Base-by-base conservation (phyloP, 2,797 vertebrate genomes). In the Enteromius viviparus region DNA sequence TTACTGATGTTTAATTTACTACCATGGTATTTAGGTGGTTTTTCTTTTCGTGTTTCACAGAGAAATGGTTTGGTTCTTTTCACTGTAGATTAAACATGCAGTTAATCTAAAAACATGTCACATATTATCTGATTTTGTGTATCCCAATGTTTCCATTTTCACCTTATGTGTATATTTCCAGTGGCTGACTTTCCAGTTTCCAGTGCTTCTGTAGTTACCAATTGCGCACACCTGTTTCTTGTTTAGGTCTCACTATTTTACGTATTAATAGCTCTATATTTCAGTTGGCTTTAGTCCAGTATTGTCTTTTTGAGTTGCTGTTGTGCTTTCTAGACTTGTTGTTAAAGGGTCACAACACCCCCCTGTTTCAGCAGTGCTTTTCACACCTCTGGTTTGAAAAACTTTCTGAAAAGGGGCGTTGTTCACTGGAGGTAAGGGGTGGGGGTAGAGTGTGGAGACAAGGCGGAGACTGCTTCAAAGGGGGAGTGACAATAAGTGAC, bases 21-120 rank as follows among this genome's bases (percentile, higher is more conserved):
- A n/a, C 83, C 91, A 84, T 90, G 89, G 92, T 92, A 93, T 94
- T 93, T 92, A 86, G 90, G 90, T 90, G 85, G 85, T 88, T 90
- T 86, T 90, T 88, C 90, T 90, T 87, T 74, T 53, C 1, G 23
- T 14, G 47, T 45, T 49, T 51, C 29, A 23, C 9, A 23, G 26
- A 60, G 74, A 40, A 47, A 17, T 40, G 5, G 71, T 29, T 62
- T 62, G 69, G 17, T 45, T 45, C 3, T 49, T 32, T 51, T 26
- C 6, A 7, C n/a, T 10, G 29, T 66, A 53, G 60, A 11, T 53
- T 21, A 40, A 19, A 40, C 47, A 21, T 42, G 34, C 15, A 32
- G 47, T n/a, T 21, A 2, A 66, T 21, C 34, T 21, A 66, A 66
- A 66, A 66, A 15, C 4, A n/a, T 42, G 21, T 29, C 60, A 29